These are phyloP conservation scores for Phenganax stokvisi DNA, from an alignment of 92 coral and sea anemone genomes.

Conservation along the genomic window DNA sequence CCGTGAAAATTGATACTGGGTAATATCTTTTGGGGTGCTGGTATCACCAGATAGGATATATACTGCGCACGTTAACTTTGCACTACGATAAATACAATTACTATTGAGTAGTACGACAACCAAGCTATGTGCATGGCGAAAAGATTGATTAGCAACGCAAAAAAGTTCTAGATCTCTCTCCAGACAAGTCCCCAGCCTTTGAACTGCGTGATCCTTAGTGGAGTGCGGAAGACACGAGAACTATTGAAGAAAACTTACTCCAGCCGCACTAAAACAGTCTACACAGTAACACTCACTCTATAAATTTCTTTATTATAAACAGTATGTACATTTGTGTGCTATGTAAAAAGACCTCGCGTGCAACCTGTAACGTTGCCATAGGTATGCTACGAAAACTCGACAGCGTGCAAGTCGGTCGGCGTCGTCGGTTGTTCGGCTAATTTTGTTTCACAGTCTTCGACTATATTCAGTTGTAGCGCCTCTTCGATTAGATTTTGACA, in stretches of 20 bases:
- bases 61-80: too few relatives aligned
- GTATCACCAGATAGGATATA: too few relatives aligned
- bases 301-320: constrained; percentile 26
- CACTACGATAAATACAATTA: too few relatives aligned
- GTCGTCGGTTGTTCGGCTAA: constrained; percentile 77
- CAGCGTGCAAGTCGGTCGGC: constrained; percentile 96
- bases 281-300: neutral
- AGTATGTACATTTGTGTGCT: constrained; percentile 23
- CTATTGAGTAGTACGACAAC: too few relatives aligned
- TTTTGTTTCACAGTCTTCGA: constrained; percentile 46
- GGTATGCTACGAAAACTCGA: constrained; percentile 56
- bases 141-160: too few relatives aligned
- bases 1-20: too few relatives aligned
- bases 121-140: too few relatives aligned
- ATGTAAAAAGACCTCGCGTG: neutral
- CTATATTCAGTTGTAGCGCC: constrained; percentile 71
- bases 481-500: constrained; percentile 96
- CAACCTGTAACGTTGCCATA: neutral
- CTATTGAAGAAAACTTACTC: neutral
- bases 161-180: too few relatives aligned
- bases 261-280: neutral
- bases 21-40: too few relatives aligned
- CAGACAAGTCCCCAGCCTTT: too few relatives aligned
- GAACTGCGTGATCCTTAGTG: too few relatives aligned
- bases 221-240: too few relatives aligned